Evolutionary conservation across 2,113 vertebrate genomes (phyloP).

Genomic region (Romanogobio albipinnatus): DNA sequence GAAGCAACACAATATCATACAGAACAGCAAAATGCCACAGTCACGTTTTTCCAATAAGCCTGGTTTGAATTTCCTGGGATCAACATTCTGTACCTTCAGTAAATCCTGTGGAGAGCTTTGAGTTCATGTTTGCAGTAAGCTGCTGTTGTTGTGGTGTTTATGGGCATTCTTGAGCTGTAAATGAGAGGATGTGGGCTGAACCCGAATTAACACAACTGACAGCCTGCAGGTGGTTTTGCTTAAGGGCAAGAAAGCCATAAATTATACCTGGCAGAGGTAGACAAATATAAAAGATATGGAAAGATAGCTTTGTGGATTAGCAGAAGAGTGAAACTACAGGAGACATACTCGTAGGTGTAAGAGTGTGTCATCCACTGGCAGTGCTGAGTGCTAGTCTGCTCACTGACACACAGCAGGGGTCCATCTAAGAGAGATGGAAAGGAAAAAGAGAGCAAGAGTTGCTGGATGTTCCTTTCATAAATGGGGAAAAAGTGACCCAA

Average conservation of each 20-base stretch:
- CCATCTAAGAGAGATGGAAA: neutral
- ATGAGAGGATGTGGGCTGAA: constrained; percentile 21
- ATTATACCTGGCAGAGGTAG: neutral
- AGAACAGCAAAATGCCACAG: neutral
- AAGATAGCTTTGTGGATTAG: neutral
- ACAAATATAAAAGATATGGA: neutral
- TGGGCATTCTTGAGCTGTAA: constrained; percentile 15
- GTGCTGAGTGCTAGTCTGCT: neutral
- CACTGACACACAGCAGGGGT: neutral
- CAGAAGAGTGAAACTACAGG: neutral
- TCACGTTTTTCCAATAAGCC: neutral
- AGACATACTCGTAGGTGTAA: neutral
- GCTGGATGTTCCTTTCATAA: neutral
- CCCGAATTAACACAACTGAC: neutral
- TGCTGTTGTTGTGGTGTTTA: constrained; percentile 1
- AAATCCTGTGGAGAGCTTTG: neutral
- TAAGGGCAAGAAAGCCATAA: neutral
- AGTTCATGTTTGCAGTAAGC: constrained; percentile 6
- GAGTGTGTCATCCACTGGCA: neutral
- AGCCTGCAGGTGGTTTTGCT: constrained; percentile 5
- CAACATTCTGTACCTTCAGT: neutral
- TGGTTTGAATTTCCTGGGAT: neutral
- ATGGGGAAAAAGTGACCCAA: neutral
- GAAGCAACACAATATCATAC: neutral
- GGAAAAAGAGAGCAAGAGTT: neutral